Conservation (phyloP, 2,888 invertebrate genomes). For the Scaptomyza polygonia region DNA sequence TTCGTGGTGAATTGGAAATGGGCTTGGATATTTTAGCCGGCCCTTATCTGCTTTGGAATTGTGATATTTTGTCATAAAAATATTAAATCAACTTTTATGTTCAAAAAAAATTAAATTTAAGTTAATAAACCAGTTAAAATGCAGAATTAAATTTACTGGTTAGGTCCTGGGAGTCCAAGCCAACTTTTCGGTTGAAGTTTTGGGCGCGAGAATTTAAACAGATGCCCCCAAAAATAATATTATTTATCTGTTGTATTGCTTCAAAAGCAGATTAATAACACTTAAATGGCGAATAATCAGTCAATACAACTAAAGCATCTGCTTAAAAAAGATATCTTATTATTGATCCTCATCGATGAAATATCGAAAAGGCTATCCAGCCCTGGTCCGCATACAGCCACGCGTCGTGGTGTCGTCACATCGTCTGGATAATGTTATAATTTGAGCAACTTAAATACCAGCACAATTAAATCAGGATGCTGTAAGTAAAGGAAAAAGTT, state of each 20-base stretch:
- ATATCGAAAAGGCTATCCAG: conserved; percentile 37
- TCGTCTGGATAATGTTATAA: conserved; percentile 77
- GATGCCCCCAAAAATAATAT: background rate
- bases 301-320: background rate
- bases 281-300: background rate
- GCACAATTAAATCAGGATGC: conserved; percentile 63
- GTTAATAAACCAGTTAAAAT: background rate
- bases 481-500: conserved; percentile 54
- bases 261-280: background rate
- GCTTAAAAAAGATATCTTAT: conserved; percentile 2
- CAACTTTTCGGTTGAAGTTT: background rate
- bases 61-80: conserved; percentile 6
- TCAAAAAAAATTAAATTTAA: background rate
- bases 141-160: background rate
- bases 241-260: background rate
- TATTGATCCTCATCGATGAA: conserved; percentile 29
- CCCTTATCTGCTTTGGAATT: conserved; percentile 13
- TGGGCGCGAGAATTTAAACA: conserved; percentile 47
- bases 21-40: conserved; percentile 45
- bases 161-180: conserved; percentile 3
- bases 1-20: conserved; percentile 56
- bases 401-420: conserved; percentile 77
- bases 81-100: background rate
- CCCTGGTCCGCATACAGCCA: conserved; percentile 63
- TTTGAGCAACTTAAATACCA: conserved; percentile 46